These are phyloP conservation scores for Blomia tropicalis DNA, from an alignment of 2,888 invertebrate genomes.

Conservation along the genomic window DNA sequence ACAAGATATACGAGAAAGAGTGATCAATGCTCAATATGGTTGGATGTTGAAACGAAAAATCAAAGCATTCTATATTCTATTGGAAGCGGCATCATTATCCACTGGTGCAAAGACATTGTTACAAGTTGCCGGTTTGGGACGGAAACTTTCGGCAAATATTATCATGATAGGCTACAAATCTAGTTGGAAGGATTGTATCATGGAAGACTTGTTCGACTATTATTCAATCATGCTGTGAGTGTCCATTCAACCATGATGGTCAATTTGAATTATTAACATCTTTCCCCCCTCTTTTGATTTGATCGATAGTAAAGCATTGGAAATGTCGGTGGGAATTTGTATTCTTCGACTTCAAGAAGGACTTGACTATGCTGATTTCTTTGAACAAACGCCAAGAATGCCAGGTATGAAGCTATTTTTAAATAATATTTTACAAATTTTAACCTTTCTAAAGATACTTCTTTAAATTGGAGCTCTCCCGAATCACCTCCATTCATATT, in stretches of 20 bases:
- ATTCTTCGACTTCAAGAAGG: conserved; percentile 73
- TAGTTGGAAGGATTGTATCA: conserved; percentile 39
- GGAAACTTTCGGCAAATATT: conserved; percentile 40
- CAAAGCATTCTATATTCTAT: conserved; percentile 30
- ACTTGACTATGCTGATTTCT: conserved; percentile 44
- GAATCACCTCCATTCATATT: too few relatives aligned
- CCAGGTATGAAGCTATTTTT: too few relatives aligned
- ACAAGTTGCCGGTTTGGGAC: conserved; percentile 40
- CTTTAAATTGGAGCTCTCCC: too few relatives aligned
- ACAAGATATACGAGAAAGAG: conserved; percentile 16
- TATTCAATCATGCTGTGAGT: conserved; percentile 38
- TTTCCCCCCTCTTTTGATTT: neutral
- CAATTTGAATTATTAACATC: neutral
- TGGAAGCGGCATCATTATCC: conserved; percentile 34
- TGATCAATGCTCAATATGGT: conserved; percentile 28
- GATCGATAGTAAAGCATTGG: conserved; percentile 11
- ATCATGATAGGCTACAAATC: conserved; percentile 38
- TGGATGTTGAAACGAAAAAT: conserved; percentile 28
- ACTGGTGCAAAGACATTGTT: conserved; percentile 35
- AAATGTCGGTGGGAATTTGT: conserved; percentile 15
- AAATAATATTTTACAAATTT: too few relatives aligned
- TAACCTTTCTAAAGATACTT: too few relatives aligned
- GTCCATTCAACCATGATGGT: conserved; percentile 32
- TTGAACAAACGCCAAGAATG: conserved; percentile 21
- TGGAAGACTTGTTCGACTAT: conserved; percentile 36